Percentiles rank a stretch among this genome's conserved stretches.
These are phyloP conservation scores for Pachycephus smyrnensis DNA, from an alignment of 2,888 invertebrate species.

Conservation along the genomic window DNA sequence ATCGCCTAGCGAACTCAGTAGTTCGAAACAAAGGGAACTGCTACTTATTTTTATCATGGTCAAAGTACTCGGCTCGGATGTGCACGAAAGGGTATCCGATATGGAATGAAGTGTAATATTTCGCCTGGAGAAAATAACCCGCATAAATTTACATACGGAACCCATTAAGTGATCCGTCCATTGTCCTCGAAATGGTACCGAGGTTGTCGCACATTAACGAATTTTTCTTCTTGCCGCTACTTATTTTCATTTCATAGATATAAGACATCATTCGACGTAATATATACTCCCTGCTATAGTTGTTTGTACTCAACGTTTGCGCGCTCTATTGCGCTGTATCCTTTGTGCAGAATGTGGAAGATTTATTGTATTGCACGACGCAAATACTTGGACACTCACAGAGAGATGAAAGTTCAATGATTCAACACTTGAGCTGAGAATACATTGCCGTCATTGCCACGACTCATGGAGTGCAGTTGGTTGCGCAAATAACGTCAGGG, in stretches of 20 bases:
- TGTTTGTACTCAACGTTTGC: neutral
- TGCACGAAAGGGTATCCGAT: neutral
- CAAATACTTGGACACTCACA: neutral
- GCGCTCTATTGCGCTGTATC: neutral
- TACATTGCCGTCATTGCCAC: neutral
- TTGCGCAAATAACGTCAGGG: neutral
- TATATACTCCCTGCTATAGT: neutral
- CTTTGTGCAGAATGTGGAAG: neutral
- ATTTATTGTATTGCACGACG: neutral
- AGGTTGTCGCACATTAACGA: neutral
- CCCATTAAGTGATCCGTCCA: neutral
- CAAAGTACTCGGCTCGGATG: neutral
- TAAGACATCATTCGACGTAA: neutral
- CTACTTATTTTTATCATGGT: neutral
- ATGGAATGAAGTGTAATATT: neutral
- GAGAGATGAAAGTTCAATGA: neutral
- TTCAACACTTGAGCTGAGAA: neutral
- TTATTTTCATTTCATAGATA: neutral
- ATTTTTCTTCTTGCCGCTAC: neutral
- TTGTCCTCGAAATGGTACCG: neutral
- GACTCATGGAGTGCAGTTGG: neutral
- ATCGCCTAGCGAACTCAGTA: neutral
- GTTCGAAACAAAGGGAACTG: neutral
- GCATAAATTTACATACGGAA: neutral
- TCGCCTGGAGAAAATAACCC: neutral